Evolutionary conservation across 2,797 vertebrate genomes (phyloP).

Genomic region (Tenualosa ilisha): DNA sequence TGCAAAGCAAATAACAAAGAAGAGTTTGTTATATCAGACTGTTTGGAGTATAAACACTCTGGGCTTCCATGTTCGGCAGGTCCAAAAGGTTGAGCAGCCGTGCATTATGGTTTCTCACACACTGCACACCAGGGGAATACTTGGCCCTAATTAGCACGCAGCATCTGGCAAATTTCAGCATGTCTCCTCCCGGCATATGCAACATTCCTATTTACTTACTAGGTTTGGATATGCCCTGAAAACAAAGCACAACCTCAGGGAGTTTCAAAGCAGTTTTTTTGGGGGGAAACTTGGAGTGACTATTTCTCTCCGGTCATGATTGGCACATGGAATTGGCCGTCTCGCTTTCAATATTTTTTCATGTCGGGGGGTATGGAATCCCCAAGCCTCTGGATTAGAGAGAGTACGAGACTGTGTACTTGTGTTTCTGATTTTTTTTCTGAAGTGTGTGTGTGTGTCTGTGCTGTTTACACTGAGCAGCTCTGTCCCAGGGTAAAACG

Average conservation of each 20-base stretch:
- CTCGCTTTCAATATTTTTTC: constrained; percentile 10
- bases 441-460: background rate
- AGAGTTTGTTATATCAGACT: constrained; percentile 58
- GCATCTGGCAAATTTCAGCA: constrained; percentile 95
- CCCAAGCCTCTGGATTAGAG: background rate
- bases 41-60: constrained; percentile 64
- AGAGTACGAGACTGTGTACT: background rate
- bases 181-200: constrained; percentile 71
- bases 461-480: background rate
- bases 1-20: constrained; percentile 65
- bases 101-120: constrained; percentile 79
- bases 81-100: constrained; percentile 70
- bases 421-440: constrained; percentile 10
- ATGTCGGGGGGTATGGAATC: background rate
- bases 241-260: constrained; percentile 46
- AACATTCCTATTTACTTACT: constrained; percentile 86
- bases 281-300: background rate
- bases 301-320: background rate
- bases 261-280: constrained; percentile 3
- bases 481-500: background rate
- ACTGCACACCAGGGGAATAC: constrained; percentile 79
- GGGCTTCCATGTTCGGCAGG: constrained; percentile 64
- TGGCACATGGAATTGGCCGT: constrained; percentile 16
- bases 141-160: constrained; percentile 79
- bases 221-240: constrained; percentile 67